Base-by-base conservation (phyloP, 1,140 invertebrate species). In the Andricus grossulariae region DNA sequence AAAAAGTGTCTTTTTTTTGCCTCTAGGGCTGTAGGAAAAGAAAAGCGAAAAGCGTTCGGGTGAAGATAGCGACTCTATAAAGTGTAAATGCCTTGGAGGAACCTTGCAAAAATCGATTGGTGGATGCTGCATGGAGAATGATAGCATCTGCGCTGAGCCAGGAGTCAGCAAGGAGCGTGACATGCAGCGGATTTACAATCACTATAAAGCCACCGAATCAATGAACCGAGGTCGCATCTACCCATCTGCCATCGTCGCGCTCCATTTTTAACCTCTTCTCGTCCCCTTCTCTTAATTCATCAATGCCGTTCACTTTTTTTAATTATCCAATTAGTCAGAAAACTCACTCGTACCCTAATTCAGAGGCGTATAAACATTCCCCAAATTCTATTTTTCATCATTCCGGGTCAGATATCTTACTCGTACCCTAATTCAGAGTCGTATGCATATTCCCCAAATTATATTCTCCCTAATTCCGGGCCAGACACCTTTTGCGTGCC, bases 71-170 rank as follows among this genome's bases (percentile, higher is more conserved):
- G 72, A 76, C 52, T 79, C 72, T 79, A 79, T 76, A 80, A 79
- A 75, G 82, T 83, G 77, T 76, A 81, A 83, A 83, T 76, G 80
- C 75, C 60, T 75, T 76, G 18, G 77, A 82, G 78, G 79, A 82
- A 80, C 73, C 75, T 84, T 79, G 77, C 74, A 76, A 84, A 81
- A 82, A 84, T 84, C 83, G 83, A 66, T 66, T 66, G 12, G 60
- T 39, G 32, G 60, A 84, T 84, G 83, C 77, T 82, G 83, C 80
- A 84, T 80, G 81, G 77, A 79, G 79, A 78, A 79, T 79, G 83
- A 82, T 84, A 84, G 81, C 75, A 84, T 84, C 82, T 84, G 82
- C 82, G 82, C 83, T 84, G 83, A 82, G 80, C 75, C 70, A 84
- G 80, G 77, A 80, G 78, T 84, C 81, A 81, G 80, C 73, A 83